phyloP scores from a whole-genome alignment of 2,888 invertebrate genomes.

The Hydroisotoma schaefferi region DNA sequence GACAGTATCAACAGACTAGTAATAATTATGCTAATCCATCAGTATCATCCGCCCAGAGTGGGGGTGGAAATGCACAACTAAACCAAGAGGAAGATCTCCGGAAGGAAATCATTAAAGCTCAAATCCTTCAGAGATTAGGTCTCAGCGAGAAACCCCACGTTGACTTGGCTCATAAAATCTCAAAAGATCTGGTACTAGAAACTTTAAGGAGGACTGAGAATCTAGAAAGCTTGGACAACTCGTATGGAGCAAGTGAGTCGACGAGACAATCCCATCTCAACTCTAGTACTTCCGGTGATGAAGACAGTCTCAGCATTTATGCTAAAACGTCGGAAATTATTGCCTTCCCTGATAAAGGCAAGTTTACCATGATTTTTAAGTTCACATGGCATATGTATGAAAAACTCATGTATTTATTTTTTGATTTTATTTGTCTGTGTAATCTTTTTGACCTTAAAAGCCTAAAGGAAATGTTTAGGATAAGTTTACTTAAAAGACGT shows the following conservation, averaged over 20 bases:
- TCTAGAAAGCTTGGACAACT: conserved; percentile 25
- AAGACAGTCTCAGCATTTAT: conserved; percentile 31
- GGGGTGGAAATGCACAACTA: background rate
- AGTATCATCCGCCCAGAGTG: background rate
- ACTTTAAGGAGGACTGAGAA: conserved; percentile 46
- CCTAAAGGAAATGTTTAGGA: background rate
- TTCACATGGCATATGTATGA: too few species aligned
- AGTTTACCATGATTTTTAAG: too few species aligned
- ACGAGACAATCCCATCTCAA: conserved; percentile 8
- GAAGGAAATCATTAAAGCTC: conserved; percentile 46
- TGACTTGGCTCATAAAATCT: conserved; percentile 46
- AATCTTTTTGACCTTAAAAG: too few species aligned
- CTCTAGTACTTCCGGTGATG: conserved; percentile 16
- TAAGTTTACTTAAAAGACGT: too few species aligned
- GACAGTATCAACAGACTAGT: background rate
- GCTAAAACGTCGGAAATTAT: conserved; percentile 49
- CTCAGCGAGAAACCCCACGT: conserved; percentile 45
- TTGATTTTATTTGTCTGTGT: too few species aligned
- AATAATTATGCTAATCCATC: background rate
- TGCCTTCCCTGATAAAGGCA: conserved; percentile 48
- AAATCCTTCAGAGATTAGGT: conserved; percentile 47
- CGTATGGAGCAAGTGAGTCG: conserved; percentile 2
- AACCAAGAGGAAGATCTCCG: conserved; percentile 41
- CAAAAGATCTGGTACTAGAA: conserved; percentile 47
- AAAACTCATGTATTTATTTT: too few species aligned